phyloP scores from a whole-genome alignment of 2,113 vertebrate genomes.

The Thamnophis sirtalis region DNA sequence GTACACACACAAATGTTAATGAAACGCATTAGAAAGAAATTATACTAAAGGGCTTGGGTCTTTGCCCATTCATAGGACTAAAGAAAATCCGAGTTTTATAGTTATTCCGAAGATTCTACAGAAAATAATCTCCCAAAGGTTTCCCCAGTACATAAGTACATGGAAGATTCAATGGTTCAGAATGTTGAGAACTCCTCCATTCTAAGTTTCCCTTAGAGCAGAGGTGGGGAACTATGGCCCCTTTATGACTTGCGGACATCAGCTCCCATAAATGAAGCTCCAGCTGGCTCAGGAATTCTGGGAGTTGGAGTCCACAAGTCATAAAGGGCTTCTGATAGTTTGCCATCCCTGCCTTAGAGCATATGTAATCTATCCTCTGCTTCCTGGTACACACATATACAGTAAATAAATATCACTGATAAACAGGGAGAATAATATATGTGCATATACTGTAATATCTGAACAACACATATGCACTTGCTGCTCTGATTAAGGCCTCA shows the following conservation, averaged over 20 bases:
- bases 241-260: too few species aligned
- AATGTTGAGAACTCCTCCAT: not conserved
- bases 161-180: not conserved
- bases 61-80: not conserved
- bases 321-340: too few species aligned
- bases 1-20: not conserved
- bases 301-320: too few species aligned
- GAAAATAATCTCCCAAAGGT: not conserved
- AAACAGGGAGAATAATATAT: not conserved
- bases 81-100: not conserved
- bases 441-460: too few species aligned
- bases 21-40: not conserved
- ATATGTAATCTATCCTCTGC: not conserved
- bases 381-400: not conserved
- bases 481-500: not conserved
- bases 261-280: too few species aligned
- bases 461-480: not conserved
- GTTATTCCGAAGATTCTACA: not conserved
- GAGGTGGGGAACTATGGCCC: too few species aligned
- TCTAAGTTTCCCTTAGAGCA: too few species aligned
- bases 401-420: not conserved
- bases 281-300: too few species aligned
- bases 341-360: not conserved
- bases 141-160: not conserved
- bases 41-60: not conserved